phyloP scores from a whole-genome alignment of 1,140 invertebrate genomes.

The fruit fly (Drosophila melanogaster) region DNA sequence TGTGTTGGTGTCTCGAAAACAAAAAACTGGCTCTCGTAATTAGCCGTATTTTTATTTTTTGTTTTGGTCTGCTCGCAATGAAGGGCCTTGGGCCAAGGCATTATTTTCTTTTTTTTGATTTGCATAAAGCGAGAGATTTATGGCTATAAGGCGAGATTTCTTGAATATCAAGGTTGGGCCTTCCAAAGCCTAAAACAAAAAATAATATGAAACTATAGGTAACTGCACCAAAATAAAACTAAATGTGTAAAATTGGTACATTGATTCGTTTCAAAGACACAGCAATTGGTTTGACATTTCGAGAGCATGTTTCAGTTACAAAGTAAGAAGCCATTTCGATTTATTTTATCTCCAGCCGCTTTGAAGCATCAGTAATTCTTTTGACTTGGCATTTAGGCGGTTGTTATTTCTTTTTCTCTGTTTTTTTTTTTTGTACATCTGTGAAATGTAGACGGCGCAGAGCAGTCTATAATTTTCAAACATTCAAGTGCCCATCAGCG shows the following conservation, averaged over 20 bases:
- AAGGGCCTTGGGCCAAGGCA: slow-evolving; percentile 69
- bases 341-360: slow-evolving; percentile 8
- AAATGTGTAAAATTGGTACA: background rate
- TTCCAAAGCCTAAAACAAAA: slow-evolving; percentile 3
- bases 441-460: slow-evolving; percentile 56
- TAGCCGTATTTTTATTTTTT: slow-evolving; percentile 64
- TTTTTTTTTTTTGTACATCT: slow-evolving; percentile 52
- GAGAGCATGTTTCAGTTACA: background rate
- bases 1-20: slow-evolving; percentile 33
- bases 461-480: slow-evolving; percentile 70
- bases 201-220: background rate
- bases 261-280: background rate
- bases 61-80: slow-evolving; percentile 18
- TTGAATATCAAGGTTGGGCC: slow-evolving; percentile 58
- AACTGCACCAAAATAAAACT: background rate
- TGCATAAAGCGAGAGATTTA: slow-evolving; percentile 59
- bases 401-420: slow-evolving; percentile 19
- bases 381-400: slow-evolving; percentile 52
- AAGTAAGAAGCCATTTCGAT: slow-evolving; percentile 7
- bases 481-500: slow-evolving; percentile 73
- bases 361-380: slow-evolving; percentile 16
- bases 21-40: slow-evolving; percentile 59
- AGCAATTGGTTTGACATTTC: slow-evolving; percentile 24
- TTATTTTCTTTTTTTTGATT: slow-evolving; percentile 55
- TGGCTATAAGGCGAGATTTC: slow-evolving; percentile 19